These are phyloP conservation scores for Aphelenchoides bicaudatus DNA, from an alignment of 2,888 invertebrate species.

Conservation along the genomic window DNA sequence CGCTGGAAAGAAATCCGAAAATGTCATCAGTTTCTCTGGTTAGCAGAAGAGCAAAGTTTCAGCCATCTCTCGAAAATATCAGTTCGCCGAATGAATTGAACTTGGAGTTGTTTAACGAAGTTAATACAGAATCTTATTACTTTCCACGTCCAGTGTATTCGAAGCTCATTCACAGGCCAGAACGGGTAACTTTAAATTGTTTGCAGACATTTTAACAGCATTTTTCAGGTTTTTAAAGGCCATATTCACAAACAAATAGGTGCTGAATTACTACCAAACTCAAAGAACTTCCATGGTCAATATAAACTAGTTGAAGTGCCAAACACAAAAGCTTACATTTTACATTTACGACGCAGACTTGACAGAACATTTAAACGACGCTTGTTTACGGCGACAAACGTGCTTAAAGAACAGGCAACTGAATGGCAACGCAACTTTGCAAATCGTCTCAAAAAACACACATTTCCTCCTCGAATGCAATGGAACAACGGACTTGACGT, in stretches of 20 bases:
- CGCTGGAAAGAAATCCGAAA: slow-evolving; percentile 18
- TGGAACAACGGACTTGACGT: not conserved
- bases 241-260: slow-evolving; percentile 11
- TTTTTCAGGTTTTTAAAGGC: not conserved
- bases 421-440: not conserved
- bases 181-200: slow-evolving; percentile 20
- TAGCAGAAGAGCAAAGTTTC: slow-evolving; percentile 24
- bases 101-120: slow-evolving; percentile 18
- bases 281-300: not conserved
- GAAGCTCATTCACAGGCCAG: slow-evolving; percentile 28
- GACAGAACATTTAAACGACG: no score
- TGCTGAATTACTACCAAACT: slow-evolving; percentile 10
- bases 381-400: no score
- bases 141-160: slow-evolving; percentile 23
- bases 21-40: slow-evolving; percentile 23
- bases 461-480: not conserved
- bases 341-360: no score
- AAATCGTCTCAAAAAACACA: not conserved
- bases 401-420: not conserved
- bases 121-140: slow-evolving; percentile 11
- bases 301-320: slow-evolving; percentile 3
- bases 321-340: not conserved
- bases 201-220: not conserved
- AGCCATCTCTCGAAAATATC: slow-evolving; percentile 10
- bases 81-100: slow-evolving; percentile 20